Conservation (phyloP, 2,113 vertebrate species). For the Perognathus longimembris region DNA sequence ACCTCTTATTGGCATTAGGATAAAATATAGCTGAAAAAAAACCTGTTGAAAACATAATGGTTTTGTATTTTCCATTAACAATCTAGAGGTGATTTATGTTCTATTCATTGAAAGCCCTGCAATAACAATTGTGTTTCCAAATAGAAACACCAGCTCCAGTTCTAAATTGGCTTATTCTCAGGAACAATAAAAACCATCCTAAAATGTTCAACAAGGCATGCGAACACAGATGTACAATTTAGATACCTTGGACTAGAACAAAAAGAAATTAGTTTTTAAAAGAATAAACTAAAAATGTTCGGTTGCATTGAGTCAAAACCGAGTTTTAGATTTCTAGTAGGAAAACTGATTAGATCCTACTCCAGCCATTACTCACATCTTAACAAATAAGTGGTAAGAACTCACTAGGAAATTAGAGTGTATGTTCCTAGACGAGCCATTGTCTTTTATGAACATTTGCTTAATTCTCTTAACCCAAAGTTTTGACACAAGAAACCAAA, state of each 20-base stretch:
- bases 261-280: neutral
- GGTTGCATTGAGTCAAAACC: neutral
- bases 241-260: neutral
- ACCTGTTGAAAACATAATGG: slow-evolving; percentile 6
- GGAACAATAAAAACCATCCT: neutral
- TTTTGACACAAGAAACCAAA: slow-evolving; percentile 27
- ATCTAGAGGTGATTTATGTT: slow-evolving; percentile 26
- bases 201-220: neutral
- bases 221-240: neutral
- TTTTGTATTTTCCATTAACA: neutral
- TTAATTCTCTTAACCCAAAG: neutral
- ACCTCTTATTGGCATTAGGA: neutral
- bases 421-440: neutral
- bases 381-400: neutral
- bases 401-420: neutral
- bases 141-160: neutral
- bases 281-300: neutral
- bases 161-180: slow-evolving; percentile 41
- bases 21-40: slow-evolving; percentile 3
- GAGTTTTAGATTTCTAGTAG: neutral
- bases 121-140: slow-evolving; percentile 36
- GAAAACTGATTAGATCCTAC: neutral
- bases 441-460: slow-evolving; percentile 16
- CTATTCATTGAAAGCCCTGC: neutral
- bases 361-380: neutral